Conservation (phyloP, 30 jellyfish, hydroid and myxozoan species). For the Aurelia sp. region DNA sequence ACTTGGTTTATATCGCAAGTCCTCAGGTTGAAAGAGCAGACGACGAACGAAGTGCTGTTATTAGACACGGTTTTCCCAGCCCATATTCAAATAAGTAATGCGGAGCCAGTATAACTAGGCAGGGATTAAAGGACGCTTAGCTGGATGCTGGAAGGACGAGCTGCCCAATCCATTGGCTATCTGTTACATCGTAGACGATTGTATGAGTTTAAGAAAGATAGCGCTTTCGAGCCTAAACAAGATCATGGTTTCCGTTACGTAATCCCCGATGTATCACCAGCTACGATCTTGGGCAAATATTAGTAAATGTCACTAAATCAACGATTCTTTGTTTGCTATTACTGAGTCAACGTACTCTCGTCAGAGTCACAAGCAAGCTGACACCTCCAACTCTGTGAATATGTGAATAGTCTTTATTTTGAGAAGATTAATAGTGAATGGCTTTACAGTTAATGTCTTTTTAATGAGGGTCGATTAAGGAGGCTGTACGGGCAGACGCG, state of each 20-base stretch:
- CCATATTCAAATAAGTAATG: constrained; percentile 50
- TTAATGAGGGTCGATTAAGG: constrained; percentile 65
- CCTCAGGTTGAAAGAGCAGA: constrained; percentile 55
- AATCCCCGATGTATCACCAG: constrained; percentile 57
- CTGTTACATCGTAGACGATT: constrained; percentile 54
- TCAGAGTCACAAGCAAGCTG: constrained; percentile 51
- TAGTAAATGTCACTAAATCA: constrained; percentile 60
- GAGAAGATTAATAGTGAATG: constrained; percentile 49
- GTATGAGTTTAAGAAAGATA: constrained; percentile 48
- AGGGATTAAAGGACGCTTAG: constrained; percentile 69
- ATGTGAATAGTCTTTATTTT: constrained; percentile 48
- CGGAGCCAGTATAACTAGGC: constrained; percentile 72
- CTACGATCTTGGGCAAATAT: constrained; percentile 62
- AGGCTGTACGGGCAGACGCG: constrained; percentile 29
- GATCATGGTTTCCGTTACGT: constrained; percentile 70
- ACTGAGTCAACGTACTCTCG: constrained; percentile 49
- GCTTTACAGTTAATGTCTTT: constrained; percentile 57
- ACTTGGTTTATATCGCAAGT: constrained; percentile 42
- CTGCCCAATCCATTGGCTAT: constrained; percentile 57
- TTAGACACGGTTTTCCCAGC: constrained; percentile 80
- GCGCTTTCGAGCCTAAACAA: constrained; percentile 53
- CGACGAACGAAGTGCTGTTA: constrained; percentile 68
- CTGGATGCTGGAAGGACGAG: constrained; percentile 58
- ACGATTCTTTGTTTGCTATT: constrained; percentile 58
- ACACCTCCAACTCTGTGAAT: constrained; percentile 47